These are phyloP conservation scores for Raja brachyura DNA, from an alignment of 2,113 vertebrate genomes.

Conservation along the genomic window DNA sequence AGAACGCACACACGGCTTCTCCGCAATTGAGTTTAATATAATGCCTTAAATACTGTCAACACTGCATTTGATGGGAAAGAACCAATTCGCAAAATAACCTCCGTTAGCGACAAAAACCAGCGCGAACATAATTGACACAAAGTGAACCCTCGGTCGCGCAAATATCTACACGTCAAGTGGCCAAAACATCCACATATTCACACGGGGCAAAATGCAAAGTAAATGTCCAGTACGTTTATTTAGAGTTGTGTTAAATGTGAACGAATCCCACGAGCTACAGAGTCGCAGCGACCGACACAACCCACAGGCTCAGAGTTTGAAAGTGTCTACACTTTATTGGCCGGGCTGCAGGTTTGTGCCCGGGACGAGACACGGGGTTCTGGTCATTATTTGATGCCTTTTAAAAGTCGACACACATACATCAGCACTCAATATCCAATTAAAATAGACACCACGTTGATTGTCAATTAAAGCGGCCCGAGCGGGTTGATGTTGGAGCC, in stretches of 20 bases:
- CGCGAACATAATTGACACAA: background rate
- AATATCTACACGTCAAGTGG: too few species aligned
- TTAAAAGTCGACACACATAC: conserved; percentile 3
- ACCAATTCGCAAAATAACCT: conserved; percentile 13
- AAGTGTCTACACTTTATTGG: too few species aligned
- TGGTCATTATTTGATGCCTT: background rate
- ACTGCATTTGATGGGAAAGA: background rate
- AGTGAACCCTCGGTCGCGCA: too few species aligned
- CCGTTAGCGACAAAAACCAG: background rate
- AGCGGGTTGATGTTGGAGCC: background rate
- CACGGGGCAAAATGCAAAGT: background rate
- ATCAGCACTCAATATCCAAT: background rate
- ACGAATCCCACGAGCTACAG: background rate
- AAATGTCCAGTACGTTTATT: background rate
- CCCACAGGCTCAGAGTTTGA: too few species aligned
- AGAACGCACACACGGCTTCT: conserved; percentile 21
- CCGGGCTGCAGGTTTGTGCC: background rate
- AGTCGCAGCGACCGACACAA: too few species aligned
- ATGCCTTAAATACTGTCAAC: conserved; percentile 20
- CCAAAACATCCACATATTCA: background rate
- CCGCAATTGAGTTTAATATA: conserved; percentile 33
- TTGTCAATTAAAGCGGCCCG: background rate
- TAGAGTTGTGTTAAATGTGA: background rate
- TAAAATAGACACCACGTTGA: conserved; percentile 22
- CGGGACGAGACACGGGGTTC: background rate